phyloP scores from a whole-genome alignment of 2,888 invertebrate genomes.

The Callimorpha dominula region DNA sequence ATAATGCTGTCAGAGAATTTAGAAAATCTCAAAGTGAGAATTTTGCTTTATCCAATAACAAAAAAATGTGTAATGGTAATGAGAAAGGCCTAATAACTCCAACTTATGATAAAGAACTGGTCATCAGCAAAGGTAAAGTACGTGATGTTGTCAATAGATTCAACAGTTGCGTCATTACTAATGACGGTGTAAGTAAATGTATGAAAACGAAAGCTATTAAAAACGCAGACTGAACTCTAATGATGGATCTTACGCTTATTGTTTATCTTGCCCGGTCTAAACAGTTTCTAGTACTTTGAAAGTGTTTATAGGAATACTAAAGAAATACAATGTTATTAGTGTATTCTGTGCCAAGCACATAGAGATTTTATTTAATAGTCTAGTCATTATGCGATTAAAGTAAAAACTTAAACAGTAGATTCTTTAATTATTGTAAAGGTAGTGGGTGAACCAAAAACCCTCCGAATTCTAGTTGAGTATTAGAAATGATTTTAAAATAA shows the following conservation, averaged over 20 bases:
- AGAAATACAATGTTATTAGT: constrained; percentile 38
- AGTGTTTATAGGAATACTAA: constrained; percentile 44
- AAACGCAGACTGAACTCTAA: constrained; percentile 64
- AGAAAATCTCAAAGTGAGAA: constrained; percentile 77
- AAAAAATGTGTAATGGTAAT: constrained; percentile 68
- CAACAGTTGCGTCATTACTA: constrained; percentile 67
- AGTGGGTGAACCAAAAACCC: constrained; percentile 71
- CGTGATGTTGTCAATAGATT: constrained; percentile 82
- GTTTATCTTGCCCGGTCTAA: constrained; percentile 60
- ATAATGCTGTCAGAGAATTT: constrained; percentile 77
- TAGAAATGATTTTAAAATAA: constrained; percentile 50
- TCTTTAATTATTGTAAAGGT: constrained; percentile 45
- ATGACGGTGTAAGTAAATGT: constrained; percentile 52
- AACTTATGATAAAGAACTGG: constrained; percentile 79
- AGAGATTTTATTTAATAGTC: constrained; percentile 43
- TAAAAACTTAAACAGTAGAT: constrained; percentile 40
- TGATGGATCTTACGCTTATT: constrained; percentile 29
- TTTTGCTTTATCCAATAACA: constrained; percentile 57
- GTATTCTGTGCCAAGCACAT: constrained; percentile 70
- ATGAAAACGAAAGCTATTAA: constrained; percentile 62
- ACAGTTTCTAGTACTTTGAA: constrained; percentile 50
- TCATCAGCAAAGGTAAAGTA: constrained; percentile 82
- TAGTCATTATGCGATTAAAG: constrained; percentile 58
- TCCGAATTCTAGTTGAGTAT: constrained; percentile 74
- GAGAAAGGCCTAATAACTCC: constrained; percentile 75